A percentile compares a stretch with the other conserved stretches of the same genome.
Conservation (phyloP, 2,888 invertebrate genomes). For the Eurois occulta region DNA sequence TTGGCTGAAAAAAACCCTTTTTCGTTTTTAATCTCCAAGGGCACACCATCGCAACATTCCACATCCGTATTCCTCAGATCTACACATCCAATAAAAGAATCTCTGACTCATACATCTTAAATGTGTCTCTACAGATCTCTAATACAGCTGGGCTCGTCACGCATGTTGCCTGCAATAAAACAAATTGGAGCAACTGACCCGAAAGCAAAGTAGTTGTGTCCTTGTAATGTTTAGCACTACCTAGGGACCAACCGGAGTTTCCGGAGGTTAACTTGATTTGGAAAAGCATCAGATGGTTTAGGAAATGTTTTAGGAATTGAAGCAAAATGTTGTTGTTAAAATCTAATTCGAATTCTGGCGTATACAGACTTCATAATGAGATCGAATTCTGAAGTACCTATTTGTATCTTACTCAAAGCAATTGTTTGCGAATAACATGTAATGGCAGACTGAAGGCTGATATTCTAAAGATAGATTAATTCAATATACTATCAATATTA, state of each 20-base stretch:
- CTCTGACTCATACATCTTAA: constrained; percentile 40
- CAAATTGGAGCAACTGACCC: constrained; percentile 58
- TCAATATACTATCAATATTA: not conserved
- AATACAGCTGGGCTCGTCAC: constrained; percentile 49
- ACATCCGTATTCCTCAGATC: constrained; percentile 33
- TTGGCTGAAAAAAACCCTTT: too few relatives aligned
- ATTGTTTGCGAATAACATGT: not conserved
- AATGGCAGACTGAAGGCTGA: not conserved
- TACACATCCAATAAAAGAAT: constrained; percentile 21
- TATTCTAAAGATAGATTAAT: not conserved
- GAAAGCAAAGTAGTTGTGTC: constrained; percentile 32
- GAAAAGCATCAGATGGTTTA: constrained; percentile 38
- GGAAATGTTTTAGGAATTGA: not conserved
- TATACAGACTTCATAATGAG: not conserved
- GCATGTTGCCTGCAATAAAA: constrained; percentile 60
- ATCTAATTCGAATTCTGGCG: constrained; percentile 7
- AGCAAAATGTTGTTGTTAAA: constrained; percentile 10
- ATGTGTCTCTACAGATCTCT: constrained; percentile 54
- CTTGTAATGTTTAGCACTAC: constrained; percentile 43
- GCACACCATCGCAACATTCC: not conserved
- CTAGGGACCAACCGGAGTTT: constrained; percentile 44
- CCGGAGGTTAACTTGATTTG: constrained; percentile 18
- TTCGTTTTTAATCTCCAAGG: constrained; percentile 19
- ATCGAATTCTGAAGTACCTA: not conserved
- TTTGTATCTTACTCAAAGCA: not conserved